phyloP scores from a whole-genome alignment of 2,113 vertebrate species.

The Cyphomyrus discorhynchus region DNA sequence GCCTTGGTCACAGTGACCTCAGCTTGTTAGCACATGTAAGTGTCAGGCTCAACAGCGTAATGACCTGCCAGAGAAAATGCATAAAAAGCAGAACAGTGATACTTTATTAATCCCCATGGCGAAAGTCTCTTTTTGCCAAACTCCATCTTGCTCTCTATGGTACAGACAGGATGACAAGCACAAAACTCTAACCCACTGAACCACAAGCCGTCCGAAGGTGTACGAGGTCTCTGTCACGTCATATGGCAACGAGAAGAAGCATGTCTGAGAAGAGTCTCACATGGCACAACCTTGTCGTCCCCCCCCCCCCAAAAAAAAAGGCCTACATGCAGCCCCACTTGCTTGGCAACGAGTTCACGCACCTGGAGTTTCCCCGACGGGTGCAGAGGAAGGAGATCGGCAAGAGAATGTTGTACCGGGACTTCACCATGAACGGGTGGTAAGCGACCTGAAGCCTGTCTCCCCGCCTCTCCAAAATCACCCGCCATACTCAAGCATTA shows the following conservation, averaged over 20 bases:
- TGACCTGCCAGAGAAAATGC: not conserved
- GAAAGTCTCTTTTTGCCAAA: no score
- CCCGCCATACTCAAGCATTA: not conserved
- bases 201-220: not conserved
- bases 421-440: slow-evolving; percentile 98
- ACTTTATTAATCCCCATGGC: not conserved
- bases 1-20: not conserved
- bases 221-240: not conserved
- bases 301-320: slow-evolving; percentile 48
- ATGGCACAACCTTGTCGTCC: not conserved
- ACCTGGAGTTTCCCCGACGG: slow-evolving; percentile 93
- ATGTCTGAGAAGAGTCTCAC: not conserved
- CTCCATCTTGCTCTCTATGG: no score
- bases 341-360: slow-evolving; percentile 97
- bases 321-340: slow-evolving; percentile 95
- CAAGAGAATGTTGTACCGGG: slow-evolving; percentile 94
- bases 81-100: not conserved
- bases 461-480: not conserved
- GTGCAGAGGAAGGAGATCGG: slow-evolving; percentile 94
- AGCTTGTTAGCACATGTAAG: not conserved
- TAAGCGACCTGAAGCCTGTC: slow-evolving; percentile 48
- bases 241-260: not conserved
- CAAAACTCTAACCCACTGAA: not conserved
- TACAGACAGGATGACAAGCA: not conserved
- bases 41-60: not conserved